Conservation (phyloP, 2,797 vertebrate genomes). For the Sebastes matsubarae region DNA sequence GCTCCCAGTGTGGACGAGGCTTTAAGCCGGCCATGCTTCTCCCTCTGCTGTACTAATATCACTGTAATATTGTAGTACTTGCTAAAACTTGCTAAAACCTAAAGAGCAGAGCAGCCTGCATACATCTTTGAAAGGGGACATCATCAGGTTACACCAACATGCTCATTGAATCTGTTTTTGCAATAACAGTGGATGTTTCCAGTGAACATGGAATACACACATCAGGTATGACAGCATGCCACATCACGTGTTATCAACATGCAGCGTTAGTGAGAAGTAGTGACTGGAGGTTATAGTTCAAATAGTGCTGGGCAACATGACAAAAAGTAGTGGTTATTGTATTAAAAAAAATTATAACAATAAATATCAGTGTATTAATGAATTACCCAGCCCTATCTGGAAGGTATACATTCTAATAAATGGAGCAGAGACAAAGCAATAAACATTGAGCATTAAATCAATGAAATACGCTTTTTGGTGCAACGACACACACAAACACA, state of each 20-base stretch:
- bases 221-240: constrained; percentile 22
- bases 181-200: not conserved
- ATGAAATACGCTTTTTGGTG: not conserved
- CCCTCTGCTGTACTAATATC: too few relatives aligned
- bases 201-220: constrained; percentile 3
- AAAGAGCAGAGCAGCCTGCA: not conserved
- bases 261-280: constrained; percentile 23
- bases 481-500: not conserved
- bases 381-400: not conserved
- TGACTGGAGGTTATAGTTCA: not conserved
- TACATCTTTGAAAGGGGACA: too few relatives aligned
- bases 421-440: not conserved
- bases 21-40: too few relatives aligned
- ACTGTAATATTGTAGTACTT: not conserved
- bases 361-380: not conserved
- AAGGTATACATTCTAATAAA: not conserved
- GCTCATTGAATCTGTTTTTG: not conserved
- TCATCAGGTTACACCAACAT: not conserved
- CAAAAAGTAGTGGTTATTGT: not conserved
- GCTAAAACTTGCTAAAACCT: not conserved
- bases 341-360: not conserved
- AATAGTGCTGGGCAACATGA: not conserved
- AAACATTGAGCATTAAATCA: not conserved
- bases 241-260: constrained; percentile 12
- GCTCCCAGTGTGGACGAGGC: too few relatives aligned